Evolutionary conservation across 2,113 vertebrate genomes (phyloP).

Genomic region (Catagonus wagneri): DNA sequence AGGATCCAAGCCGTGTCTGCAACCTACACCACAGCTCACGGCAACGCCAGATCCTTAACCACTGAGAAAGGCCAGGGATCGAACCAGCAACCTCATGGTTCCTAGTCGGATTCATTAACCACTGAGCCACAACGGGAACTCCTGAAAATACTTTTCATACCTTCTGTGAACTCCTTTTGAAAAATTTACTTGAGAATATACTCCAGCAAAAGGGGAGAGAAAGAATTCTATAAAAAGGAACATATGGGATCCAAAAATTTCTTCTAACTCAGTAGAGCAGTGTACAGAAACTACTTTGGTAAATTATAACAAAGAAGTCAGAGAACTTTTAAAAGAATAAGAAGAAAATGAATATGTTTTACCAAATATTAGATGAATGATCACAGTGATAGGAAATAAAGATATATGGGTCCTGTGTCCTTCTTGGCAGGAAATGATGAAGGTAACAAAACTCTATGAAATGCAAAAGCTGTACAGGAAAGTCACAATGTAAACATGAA

Average conservation of each 20-base stretch:
- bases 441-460: background rate
- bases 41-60: no score
- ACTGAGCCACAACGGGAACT: no score
- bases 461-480: slow-evolving; percentile 4
- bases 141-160: background rate
- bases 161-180: slow-evolving; percentile 38
- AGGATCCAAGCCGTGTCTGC: no score
- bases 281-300: slow-evolving; percentile 44
- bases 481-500: background rate
- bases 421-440: slow-evolving; percentile 44
- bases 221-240: background rate
- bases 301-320: background rate
- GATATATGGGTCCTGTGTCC: background rate
- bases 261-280: background rate
- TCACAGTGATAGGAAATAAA: background rate
- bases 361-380: slow-evolving; percentile 41
- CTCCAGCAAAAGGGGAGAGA: background rate
- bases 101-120: no score
- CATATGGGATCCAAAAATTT: background rate
- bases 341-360: slow-evolving; percentile 26
- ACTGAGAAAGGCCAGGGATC: no score
- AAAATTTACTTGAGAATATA: slow-evolving; percentile 14
- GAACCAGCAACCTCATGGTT: no score
- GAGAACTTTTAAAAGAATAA: slow-evolving; percentile 3
- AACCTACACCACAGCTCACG: no score